Conservation (phyloP, 2,113 vertebrate genomes). For the Ophthalmolycus amberensis region DNA sequence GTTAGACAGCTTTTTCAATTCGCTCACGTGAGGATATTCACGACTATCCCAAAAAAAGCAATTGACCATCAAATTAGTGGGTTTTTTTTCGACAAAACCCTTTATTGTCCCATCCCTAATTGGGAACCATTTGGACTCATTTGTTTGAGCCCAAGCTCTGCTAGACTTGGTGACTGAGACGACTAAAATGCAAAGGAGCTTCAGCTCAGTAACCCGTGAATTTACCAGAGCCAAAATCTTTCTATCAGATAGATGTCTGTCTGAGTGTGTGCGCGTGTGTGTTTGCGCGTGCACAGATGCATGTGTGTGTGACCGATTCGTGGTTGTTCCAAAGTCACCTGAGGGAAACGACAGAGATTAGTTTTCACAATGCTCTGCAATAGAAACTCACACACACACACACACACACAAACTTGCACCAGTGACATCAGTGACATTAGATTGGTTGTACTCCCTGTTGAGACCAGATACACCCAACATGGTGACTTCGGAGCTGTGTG, state of each 20-base stretch:
- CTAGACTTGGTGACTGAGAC: background rate
- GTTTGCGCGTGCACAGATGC: background rate
- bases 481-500: constrained; percentile 47
- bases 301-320: constrained; percentile 45
- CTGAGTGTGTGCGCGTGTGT: background rate
- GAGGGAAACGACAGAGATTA: constrained; percentile 61
- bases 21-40: background rate
- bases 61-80: background rate
- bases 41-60: background rate
- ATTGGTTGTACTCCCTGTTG: constrained; percentile 59
- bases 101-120: background rate
- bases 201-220: constrained; percentile 24
- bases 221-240: constrained; percentile 23
- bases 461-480: constrained; percentile 49
- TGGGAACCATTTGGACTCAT: background rate
- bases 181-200: background rate
- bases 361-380: constrained; percentile 45
- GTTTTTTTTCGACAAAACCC: background rate
- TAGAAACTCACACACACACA: background rate
- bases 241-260: constrained; percentile 9
- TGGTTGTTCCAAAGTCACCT: constrained; percentile 61
- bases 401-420: constrained; percentile 19
- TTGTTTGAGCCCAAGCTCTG: background rate
- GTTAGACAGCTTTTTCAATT: background rate
- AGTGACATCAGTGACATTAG: constrained; percentile 40